These are phyloP conservation scores for Poicephalus meyeri DNA, from an alignment of 2,113 vertebrate genomes.

Conservation along the genomic window DNA sequence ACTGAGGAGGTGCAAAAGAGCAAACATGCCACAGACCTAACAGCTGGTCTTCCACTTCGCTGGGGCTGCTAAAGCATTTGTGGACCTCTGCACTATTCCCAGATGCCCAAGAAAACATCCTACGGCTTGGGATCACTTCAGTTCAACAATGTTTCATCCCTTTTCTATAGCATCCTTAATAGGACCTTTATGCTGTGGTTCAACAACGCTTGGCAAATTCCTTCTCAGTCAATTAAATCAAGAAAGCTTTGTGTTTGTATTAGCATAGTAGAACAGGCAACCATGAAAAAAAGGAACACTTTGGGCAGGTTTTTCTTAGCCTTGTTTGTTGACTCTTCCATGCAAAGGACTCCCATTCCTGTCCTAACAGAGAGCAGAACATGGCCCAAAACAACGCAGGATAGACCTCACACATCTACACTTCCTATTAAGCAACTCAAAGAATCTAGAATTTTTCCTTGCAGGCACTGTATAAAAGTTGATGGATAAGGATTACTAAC, in stretches of 20 bases:
- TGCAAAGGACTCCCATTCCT: not conserved
- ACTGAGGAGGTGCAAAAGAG: not conserved
- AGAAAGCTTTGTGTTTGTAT: not conserved
- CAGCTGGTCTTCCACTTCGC: not conserved
- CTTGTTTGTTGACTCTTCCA: not conserved
- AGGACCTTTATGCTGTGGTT: not conserved
- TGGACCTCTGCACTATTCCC: not conserved
- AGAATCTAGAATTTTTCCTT: constrained; percentile 21
- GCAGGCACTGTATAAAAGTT: not conserved
- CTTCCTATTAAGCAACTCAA: not conserved
- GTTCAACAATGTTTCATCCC: not conserved
- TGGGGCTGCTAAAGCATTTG: not conserved
- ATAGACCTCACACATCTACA: not conserved
- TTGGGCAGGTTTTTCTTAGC: not conserved
- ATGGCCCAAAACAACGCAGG: not conserved
- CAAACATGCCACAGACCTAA: not conserved
- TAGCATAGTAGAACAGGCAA: not conserved
- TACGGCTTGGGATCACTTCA: not conserved
- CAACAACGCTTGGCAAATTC: not conserved
- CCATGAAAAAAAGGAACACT: not conserved
- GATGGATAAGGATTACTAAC: not conserved
- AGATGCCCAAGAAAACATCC: not conserved
- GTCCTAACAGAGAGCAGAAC: not conserved
- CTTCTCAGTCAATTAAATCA: not conserved
- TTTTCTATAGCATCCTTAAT: not conserved